Conservation (phyloP, 1,140 invertebrate genomes). For the Aporrectodea caliginosa region DNA sequence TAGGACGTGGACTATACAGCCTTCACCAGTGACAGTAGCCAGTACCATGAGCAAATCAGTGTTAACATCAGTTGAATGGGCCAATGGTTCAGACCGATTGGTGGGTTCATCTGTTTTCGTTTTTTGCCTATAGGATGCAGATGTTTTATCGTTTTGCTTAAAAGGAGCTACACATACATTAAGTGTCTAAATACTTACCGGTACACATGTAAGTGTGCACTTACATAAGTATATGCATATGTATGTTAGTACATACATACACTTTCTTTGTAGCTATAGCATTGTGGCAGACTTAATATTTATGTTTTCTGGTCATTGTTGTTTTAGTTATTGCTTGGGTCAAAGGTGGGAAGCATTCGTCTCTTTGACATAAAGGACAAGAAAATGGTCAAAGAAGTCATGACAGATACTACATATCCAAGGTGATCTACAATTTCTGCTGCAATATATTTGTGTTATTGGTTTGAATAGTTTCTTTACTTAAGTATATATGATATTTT, state of each 20-base stretch:
- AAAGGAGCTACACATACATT: too few species aligned
- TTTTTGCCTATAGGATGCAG: too few species aligned
- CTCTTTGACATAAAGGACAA: constrained; percentile 66
- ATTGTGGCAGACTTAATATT: neutral
- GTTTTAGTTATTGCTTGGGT: constrained; percentile 62
- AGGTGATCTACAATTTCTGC: too few species aligned
- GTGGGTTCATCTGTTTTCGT: constrained; percentile 37
- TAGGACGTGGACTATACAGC: neutral
- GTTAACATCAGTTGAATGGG: constrained; percentile 65
- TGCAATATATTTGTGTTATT: too few species aligned
- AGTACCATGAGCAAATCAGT: constrained; percentile 62
- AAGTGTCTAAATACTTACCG: too few species aligned
- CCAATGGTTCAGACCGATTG: constrained; percentile 64
- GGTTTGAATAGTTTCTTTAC: too few species aligned
- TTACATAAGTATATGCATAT: too few species aligned
- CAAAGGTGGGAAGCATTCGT: constrained; percentile 61
- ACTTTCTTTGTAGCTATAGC: neutral
- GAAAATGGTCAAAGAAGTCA: constrained; percentile 64
- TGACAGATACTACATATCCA: constrained; percentile 45
- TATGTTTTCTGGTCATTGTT: neutral
- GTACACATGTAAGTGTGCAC: too few species aligned
- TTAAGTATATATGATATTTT: too few species aligned
- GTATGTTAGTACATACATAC: neutral
- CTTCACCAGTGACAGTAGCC: constrained; percentile 56
- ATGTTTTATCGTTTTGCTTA: too few species aligned